Base-by-base conservation (phyloP, 2,888 invertebrate genomes). In the Drosophila mayaguana region DNA sequence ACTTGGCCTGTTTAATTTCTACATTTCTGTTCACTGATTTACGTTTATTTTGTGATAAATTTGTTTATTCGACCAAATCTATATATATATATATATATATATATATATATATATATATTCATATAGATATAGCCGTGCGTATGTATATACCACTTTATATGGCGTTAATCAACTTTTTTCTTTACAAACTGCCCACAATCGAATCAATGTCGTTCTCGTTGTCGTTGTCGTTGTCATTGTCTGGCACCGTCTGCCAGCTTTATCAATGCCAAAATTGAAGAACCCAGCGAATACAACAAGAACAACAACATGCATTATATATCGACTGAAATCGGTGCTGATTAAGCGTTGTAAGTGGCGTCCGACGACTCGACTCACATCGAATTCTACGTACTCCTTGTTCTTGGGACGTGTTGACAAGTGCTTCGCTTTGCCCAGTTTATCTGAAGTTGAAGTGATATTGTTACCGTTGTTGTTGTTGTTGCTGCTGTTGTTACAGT, bases 31-130 rank as follows among this genome's bases (percentile, higher is more conserved):
- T 67, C 73, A 78, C 78, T 81, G 81, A 89, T 89, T 83, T 79
- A 87, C 82, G 84, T 79, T 74, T 73, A 68, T 77, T 87, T 77
- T 89, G 66, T 82, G 88, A 83, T 83, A 88, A 88, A 88, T 83
- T 75, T 79, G 78, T 76, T 71, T 86, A 75, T 86, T 84, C 78
- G 62, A 45, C 38, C 43, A 50, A 43, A 28, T 36, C 22, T 28
- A 20, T 42, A 18, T 18, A 42, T n/a, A 42, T 42, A 20, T 22
- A 59, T 59, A 51, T 42, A 55, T 28, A 46, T 50, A 62, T 32
- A 32, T 48, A 56, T 22, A 42, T 46, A 38, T 43, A 54, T 61
- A 45, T 48, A 11, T 50, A 62, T 32, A 32, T 48, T 54, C 18
- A 42, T 46, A 38, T 43, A 54, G 57, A 45, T 48, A 11, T 48